Percentiles rank a stretch among this genome's conserved stretches.
Conservation (phyloP, 2,888 invertebrate species). For the Didymodactylos carnosus region DNA sequence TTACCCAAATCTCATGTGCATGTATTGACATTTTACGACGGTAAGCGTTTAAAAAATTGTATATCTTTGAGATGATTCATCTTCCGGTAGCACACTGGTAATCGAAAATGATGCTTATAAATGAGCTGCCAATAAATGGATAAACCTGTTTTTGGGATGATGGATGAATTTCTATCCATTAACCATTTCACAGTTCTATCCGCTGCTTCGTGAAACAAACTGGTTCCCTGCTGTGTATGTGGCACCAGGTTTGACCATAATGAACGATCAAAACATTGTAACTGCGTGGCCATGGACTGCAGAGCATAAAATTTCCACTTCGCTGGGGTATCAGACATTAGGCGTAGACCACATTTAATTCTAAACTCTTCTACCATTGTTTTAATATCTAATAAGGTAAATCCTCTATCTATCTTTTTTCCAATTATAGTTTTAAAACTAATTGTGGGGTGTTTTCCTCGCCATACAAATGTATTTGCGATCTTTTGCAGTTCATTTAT, state of each 20-base stretch:
- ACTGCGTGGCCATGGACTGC: background rate
- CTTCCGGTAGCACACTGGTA: background rate
- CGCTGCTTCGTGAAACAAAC: background rate
- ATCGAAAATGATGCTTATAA: background rate
- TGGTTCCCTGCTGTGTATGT: background rate
- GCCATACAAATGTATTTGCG: background rate
- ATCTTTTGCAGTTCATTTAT: background rate
- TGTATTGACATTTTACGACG: no score
- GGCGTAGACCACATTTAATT: background rate
- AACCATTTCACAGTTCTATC: background rate
- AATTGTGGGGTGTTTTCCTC: background rate
- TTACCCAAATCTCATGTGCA: no score
- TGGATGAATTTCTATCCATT: background rate
- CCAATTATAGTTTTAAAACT: background rate
- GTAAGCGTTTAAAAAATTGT: no score
- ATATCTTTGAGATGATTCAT: background rate
- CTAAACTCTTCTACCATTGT: background rate
- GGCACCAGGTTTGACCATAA: background rate
- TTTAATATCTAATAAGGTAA: background rate
- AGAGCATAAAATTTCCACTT: background rate
- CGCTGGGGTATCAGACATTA: background rate
- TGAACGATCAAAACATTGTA: background rate
- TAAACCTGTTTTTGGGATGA: background rate
- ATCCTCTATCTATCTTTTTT: background rate
- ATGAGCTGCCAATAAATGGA: background rate